A percentile compares a stretch with the other conserved stretches of the same genome.
Evolutionary conservation across 2,797 vertebrate genomes (phyloP).

Genomic region (Phyllotis vaccarum): DNA sequence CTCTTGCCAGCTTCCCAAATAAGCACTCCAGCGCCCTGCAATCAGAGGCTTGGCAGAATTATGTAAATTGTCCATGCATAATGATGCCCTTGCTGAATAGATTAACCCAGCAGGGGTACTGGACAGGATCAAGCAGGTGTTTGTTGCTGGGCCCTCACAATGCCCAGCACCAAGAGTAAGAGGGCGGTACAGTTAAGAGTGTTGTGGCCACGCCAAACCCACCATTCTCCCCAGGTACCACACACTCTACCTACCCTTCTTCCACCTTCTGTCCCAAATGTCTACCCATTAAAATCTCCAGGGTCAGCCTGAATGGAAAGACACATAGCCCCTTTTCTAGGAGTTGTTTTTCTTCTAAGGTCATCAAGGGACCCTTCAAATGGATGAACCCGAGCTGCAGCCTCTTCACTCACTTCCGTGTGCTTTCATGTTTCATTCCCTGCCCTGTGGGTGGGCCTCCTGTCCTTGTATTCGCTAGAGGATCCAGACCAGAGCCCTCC

Average conservation of each 20-base stretch:
- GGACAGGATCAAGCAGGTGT: slow-evolving; percentile 64
- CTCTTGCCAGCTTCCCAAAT: slow-evolving; percentile 44
- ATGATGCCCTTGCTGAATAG: slow-evolving; percentile 56
- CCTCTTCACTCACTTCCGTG: not conserved
- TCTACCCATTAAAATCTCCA: not conserved
- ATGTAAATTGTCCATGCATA: slow-evolving; percentile 68
- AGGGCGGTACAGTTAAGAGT: not conserved
- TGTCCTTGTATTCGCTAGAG: not conserved
- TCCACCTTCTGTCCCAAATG: not conserved
- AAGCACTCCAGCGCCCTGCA: slow-evolving; percentile 57
- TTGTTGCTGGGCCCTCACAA: not conserved
- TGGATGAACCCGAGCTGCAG: not conserved
- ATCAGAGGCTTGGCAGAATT: slow-evolving; percentile 71
- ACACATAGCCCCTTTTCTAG: not conserved
- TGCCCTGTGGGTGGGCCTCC: not conserved
- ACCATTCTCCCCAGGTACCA: not conserved
- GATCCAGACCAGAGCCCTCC: not conserved
- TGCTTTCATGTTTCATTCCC: not conserved
- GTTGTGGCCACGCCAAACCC: not conserved
- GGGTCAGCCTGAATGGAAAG: not conserved
- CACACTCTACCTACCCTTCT: not conserved
- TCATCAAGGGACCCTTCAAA: not conserved
- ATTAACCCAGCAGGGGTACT: slow-evolving; percentile 54
- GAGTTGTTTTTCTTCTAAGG: not conserved
- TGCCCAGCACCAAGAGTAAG: not conserved